Percentiles rank a stretch among this genome's conserved stretches.
These are phyloP conservation scores for Eilema sororculum DNA, from an alignment of 2,888 invertebrate genomes.

Conservation along the genomic window DNA sequence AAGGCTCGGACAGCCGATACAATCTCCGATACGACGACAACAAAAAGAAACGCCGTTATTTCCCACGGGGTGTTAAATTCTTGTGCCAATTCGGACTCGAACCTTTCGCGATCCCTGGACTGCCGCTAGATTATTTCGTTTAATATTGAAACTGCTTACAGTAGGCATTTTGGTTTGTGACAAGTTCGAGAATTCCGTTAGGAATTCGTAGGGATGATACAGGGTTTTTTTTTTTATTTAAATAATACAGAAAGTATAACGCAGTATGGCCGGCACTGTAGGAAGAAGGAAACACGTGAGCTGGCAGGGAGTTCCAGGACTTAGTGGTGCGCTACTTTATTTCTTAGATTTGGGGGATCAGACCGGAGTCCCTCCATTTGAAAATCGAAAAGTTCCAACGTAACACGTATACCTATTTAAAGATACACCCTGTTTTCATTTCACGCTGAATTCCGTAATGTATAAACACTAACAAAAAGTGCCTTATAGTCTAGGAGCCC, in stretches of 20 bases:
- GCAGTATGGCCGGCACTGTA: too few relatives aligned
- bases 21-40: constrained; percentile 70
- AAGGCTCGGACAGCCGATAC: constrained; percentile 67
- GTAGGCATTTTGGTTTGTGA: constrained; percentile 20
- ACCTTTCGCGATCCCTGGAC: constrained; percentile 52
- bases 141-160: constrained; percentile 56
- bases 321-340: too few relatives aligned
- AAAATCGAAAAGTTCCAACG: too few relatives aligned
- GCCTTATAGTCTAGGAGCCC: background rate
- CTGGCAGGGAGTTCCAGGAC: too few relatives aligned
- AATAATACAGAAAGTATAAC: too few relatives aligned
- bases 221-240: background rate
- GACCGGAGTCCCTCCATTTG: too few relatives aligned
- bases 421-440: background rate
- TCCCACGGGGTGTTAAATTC: constrained; percentile 80
- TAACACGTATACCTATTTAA: too few relatives aligned
- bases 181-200: background rate
- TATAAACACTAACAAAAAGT: background rate
- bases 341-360: too few relatives aligned
- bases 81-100: constrained; percentile 58
- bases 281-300: too few relatives aligned
- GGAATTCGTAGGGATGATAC: constrained; percentile 5
- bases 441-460: background rate
- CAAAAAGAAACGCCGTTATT: constrained; percentile 81
- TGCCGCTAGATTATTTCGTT: constrained; percentile 55